Base-by-base conservation (phyloP, 1,140 invertebrate genomes). In the Papilio helenus region DNA sequence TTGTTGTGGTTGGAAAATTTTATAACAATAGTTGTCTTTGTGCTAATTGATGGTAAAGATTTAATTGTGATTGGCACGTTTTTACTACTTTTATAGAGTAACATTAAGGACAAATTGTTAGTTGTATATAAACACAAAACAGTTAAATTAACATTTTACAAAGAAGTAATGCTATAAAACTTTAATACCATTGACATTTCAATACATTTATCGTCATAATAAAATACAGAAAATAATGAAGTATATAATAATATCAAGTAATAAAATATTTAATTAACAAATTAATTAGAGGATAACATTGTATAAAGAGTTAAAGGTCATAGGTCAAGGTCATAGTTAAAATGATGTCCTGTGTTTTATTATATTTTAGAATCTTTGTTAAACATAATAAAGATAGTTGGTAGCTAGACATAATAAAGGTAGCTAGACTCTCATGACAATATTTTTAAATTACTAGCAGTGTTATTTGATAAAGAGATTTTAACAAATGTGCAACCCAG, bases 251-350 rank as follows among this genome's bases (percentile, higher is more conserved):
- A 68, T 26, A 61, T 10, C 10, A 1, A 72, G 71, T 72, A 44
- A 72, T 44, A 72, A 68, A 16, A 12, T 68, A 68, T 29, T 3
- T 68, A 34, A 16, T 68, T 68, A 68, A 29, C 14, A 68, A 68
- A 68, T 68, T 34, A 29, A 29, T 29, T 16, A 68, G 14, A 68
- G 10, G 10, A 26, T 61, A 74, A 80, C 79, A 80, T 76, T 80
- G 79, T 76, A 74, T 71, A 74, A 71, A 68, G 51, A 61, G 79
- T 61, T 61, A 61, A 61, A 61, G 58, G 58, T 10, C 58, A 61
- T 26, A 26, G 58, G n/a, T n/a, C n/a, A n/a, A n/a, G 20, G 9
- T 2, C 14, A 26, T 14, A 12, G 44, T 46, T 39, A 39, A 8
- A 39, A 39, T 39, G 7, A 4, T 2, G 3, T 39, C 34, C 34